These are phyloP conservation scores for Drosophila nasuta DNA, from an alignment of 1,140 invertebrate species.

Conservation along the genomic window DNA sequence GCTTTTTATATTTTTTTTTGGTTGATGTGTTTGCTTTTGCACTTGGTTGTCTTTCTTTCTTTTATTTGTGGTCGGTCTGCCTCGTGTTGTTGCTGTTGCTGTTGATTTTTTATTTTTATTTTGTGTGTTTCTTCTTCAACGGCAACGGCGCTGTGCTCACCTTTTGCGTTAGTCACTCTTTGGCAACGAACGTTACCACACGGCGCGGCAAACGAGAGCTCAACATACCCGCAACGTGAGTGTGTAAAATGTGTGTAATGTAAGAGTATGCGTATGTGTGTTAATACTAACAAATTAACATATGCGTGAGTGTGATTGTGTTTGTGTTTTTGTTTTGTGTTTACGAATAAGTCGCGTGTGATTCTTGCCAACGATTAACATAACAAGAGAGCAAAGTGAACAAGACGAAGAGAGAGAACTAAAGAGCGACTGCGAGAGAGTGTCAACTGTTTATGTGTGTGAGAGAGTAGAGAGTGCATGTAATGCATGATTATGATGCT, in stretches of 20 bases:
- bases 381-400: constrained; percentile 8
- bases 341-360: constrained; percentile 25
- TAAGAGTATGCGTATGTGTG: constrained; percentile 6
- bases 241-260: constrained; percentile 15
- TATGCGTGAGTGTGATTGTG: constrained; percentile 29
- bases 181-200: constrained; percentile 71
- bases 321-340: constrained; percentile 31
- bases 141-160: constrained; percentile 44
- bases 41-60: constrained; percentile 52
- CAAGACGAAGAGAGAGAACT: constrained; percentile 7
- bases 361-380: constrained; percentile 48
- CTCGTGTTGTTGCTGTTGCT: constrained; percentile 12
- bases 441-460: neutral
- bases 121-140: constrained; percentile 37
- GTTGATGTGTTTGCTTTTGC: constrained; percentile 66
- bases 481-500: constrained; percentile 9
- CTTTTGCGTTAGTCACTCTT: constrained; percentile 78
- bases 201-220: constrained; percentile 61
- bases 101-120: constrained; percentile 27
- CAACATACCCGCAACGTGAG: constrained; percentile 44
- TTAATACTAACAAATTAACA: constrained; percentile 50
- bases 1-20: constrained; percentile 40
- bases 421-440: constrained; percentile 18
- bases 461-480: neutral
- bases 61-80: constrained; percentile 16